Percentiles rank a stretch among this genome's conserved stretches.
These are phyloP conservation scores for Platycnemis pennipes DNA, from an alignment of 2,888 invertebrate species.

Conservation along the genomic window DNA sequence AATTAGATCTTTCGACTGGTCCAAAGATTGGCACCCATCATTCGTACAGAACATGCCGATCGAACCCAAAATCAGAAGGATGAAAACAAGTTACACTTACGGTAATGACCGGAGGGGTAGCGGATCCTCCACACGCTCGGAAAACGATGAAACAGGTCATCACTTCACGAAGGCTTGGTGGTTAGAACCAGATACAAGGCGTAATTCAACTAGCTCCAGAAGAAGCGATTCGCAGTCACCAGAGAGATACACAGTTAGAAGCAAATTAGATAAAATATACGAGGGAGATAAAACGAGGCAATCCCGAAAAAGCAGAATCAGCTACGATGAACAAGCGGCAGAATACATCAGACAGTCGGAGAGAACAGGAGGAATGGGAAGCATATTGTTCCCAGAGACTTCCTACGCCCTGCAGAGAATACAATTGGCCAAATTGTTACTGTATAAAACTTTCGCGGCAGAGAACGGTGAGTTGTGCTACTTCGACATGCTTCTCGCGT, in stretches of 20 bases:
- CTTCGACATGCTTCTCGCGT: slow-evolving; percentile 83
- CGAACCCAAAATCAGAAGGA: background rate
- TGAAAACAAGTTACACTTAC: background rate
- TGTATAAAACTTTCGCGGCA: slow-evolving; percentile 82
- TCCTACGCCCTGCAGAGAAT: slow-evolving; percentile 70
- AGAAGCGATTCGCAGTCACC: background rate
- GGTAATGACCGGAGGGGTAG: background rate
- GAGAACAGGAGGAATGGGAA: background rate
- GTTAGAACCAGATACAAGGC: background rate
- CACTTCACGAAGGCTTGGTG: background rate
- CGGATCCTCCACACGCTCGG: background rate
- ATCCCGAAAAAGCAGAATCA: background rate
- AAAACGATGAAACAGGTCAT: background rate
- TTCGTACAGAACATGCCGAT: background rate
- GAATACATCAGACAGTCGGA: background rate
- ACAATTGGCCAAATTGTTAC: slow-evolving; percentile 80
- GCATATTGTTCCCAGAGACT: slow-evolving; percentile 74
- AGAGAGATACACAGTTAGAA: background rate
- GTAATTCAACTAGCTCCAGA: background rate
- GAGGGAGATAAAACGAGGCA: background rate
- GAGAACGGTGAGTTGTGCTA: slow-evolving; percentile 81
- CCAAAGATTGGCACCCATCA: background rate
- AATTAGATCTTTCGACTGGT: background rate
- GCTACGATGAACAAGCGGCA: background rate
- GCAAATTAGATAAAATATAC: background rate